These are phyloP conservation scores for Metellina segmentata DNA, from an alignment of 2,888 invertebrate species.

Conservation along the genomic window DNA sequence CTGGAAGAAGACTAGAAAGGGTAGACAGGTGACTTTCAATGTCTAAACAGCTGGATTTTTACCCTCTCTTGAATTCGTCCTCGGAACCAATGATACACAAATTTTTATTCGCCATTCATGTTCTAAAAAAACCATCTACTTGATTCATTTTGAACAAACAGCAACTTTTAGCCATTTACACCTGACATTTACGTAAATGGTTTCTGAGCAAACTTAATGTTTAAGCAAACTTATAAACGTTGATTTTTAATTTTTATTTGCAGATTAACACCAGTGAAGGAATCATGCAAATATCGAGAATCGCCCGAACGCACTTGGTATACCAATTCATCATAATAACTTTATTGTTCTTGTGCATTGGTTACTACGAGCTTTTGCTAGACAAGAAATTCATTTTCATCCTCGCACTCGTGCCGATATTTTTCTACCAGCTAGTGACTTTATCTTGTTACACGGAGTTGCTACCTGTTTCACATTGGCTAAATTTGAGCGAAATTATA, in stretches of 20 bases:
- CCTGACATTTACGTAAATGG: too few relatives aligned
- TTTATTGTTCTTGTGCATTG: slow-evolving; percentile 23
- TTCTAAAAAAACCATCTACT: too few relatives aligned
- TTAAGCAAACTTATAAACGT: too few relatives aligned
- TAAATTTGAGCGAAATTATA: neutral
- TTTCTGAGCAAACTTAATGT: too few relatives aligned
- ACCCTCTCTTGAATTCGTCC: too few relatives aligned
- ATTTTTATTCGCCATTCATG: too few relatives aligned
- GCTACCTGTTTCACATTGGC: slow-evolving; percentile 12
- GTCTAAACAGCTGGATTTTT: too few relatives aligned
- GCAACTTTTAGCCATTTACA: too few relatives aligned
- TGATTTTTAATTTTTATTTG: neutral
- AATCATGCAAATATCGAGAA: slow-evolving; percentile 21
- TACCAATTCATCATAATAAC: slow-evolving; percentile 62
- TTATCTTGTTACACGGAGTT: slow-evolving; percentile 46
- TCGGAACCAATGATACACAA: too few relatives aligned
- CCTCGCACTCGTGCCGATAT: slow-evolving; percentile 2
- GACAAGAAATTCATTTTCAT: slow-evolving; percentile 29
- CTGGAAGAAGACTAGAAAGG: too few relatives aligned
- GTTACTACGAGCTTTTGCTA: slow-evolving; percentile 29
- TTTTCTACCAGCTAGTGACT: slow-evolving; percentile 39
- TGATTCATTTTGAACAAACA: too few relatives aligned
- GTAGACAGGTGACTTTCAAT: too few relatives aligned
- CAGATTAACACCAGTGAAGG: neutral
- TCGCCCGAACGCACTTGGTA: slow-evolving; percentile 20